A percentile compares a stretch with the other conserved stretches of the same genome.
These are phyloP conservation scores for Hyla sarda DNA, from an alignment of 2,113 vertebrate species.

Conservation along the genomic window DNA sequence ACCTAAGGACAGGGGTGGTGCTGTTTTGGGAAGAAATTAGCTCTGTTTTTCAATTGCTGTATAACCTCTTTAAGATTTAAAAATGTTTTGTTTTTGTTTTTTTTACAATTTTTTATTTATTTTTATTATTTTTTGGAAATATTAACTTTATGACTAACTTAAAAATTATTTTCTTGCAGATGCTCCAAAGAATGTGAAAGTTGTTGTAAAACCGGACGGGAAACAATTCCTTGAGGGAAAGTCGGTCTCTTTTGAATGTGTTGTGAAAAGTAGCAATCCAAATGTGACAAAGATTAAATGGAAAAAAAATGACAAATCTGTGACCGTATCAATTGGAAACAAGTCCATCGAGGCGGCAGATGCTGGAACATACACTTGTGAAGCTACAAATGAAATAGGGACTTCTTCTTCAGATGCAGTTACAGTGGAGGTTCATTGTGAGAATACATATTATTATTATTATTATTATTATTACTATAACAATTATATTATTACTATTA, in stretches of 20 bases:
- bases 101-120: not conserved
- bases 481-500: no score
- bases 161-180: not conserved
- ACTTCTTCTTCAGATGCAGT: not conserved
- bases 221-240: not conserved
- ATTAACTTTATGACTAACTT: not conserved
- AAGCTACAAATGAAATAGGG: not conserved
- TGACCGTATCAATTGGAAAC: no score
- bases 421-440: constrained; percentile 22
- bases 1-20: no score
- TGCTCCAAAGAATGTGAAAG: constrained; percentile 22
- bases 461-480: not conserved
- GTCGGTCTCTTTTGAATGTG: not conserved
- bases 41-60: no score
- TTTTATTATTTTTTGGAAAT: not conserved
- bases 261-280: constrained; percentile 20
- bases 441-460: not conserved
- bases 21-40: no score
- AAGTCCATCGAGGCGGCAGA: not conserved
- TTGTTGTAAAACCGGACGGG: not conserved
- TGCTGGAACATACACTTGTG: constrained; percentile 20
- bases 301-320: not conserved
- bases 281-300: not conserved
- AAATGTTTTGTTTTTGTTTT: not conserved
- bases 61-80: not conserved